Base-by-base conservation (phyloP, 2,113 vertebrate genomes). In the Crotalus horridus region DNA sequence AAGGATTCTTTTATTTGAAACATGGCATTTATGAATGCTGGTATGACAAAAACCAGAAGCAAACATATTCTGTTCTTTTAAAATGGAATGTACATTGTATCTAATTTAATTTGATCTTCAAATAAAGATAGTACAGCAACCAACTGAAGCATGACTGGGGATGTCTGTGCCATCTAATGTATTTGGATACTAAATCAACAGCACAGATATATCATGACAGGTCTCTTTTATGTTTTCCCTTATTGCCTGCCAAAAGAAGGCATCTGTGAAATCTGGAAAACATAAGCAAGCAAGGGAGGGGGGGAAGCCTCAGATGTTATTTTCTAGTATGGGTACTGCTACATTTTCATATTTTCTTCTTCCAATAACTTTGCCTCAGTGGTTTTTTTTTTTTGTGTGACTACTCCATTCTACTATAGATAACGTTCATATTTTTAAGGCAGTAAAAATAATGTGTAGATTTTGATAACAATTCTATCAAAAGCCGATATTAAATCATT, bases 71-170 rank as follows among this genome's bases (percentile, higher is more conserved):
- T 90, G 33, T 81, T 81, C 74, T 81, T 91, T 87, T n/a, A 87
- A 91, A 91, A 58, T 61, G 56, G 56, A 61, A 61, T 91, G 46
- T 61, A 51, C 56, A 53, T 64, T 91, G 91, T 15, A 91, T 29
- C 24, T 91, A 91, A 91, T 87, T 87, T 61, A 59, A 48, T 59
- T 87, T 87, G 91, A 91, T 91, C 91, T 91, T 43, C 39, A 86
- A 58, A 51, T 10, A 59, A 61, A 46, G 43, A 61, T 87, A 87
- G 58, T 87, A 29, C 8, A 87, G 58, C 24, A 15, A 59, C 24
- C 81, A 51, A 87, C 59, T 87, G 46, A 85, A 91, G 55, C 43
- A 87, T 53, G 55, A 53, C 43, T 39, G 48, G 26, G 86, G 91
- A 91, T 51, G 85, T 87, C 81, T 87, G 43, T 61, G 43, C 46